Evolutionary conservation across 2,113 vertebrate genomes (phyloP).

Genomic region (Cairina moschata): DNA sequence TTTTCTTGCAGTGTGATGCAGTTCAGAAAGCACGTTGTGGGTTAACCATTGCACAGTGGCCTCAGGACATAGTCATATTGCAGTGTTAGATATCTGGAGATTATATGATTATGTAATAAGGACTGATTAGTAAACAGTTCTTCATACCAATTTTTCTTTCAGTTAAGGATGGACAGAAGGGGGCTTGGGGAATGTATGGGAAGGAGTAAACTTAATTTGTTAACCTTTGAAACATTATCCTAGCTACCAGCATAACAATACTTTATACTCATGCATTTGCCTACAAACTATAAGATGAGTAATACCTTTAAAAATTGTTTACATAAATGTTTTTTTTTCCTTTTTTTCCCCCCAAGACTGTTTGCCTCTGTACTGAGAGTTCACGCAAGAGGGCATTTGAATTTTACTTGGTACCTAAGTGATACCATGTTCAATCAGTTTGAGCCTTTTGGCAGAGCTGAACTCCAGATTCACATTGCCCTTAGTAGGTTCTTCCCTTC

Average conservation of each 20-base stretch:
- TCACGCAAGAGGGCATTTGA: too few relatives aligned
- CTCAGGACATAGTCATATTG: neutral
- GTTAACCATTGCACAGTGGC: neutral
- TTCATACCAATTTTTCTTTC: neutral
- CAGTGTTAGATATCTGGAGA: neutral
- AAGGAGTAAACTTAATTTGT: neutral
- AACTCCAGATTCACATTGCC: neutral
- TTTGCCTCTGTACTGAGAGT: neutral
- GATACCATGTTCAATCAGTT: neutral
- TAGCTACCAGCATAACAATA: neutral
- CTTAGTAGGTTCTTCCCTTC: neutral
- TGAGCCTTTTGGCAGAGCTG: neutral
- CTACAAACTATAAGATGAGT: neutral
- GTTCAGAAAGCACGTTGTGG: neutral
- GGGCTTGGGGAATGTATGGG: neutral
- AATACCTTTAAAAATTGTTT: neutral
- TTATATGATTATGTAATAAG: neutral
- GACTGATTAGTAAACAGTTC: neutral
- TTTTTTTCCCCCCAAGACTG: neutral
- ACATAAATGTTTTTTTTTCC: neutral
- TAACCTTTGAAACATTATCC: neutral
- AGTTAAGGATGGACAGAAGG: neutral
- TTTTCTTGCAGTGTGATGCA: neutral
- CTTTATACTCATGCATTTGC: neutral
- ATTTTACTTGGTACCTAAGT: neutral